Evolutionary conservation across 2,888 invertebrate genomes (phyloP).

Genomic region (Sarcophaga rosellei): DNA sequence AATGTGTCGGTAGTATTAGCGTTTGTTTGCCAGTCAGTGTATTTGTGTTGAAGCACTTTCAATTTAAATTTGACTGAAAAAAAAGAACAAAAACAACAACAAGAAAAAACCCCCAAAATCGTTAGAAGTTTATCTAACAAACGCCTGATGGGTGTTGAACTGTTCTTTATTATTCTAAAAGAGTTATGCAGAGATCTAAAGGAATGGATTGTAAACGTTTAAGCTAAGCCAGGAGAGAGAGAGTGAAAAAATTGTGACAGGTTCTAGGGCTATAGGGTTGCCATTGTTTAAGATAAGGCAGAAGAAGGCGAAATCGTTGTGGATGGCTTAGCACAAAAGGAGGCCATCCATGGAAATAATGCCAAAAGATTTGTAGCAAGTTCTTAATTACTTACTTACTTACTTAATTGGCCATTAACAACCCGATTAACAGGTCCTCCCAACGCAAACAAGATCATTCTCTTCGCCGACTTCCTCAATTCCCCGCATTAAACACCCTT

Average conservation of each 20-base stretch:
- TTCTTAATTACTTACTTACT: no score
- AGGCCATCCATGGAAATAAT: no score
- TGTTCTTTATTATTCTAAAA: slow-evolving; percentile 4
- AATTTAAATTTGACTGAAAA: slow-evolving; percentile 50
- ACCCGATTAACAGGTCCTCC: no score
- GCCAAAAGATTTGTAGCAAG: no score
- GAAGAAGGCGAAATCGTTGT: no score
- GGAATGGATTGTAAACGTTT: background rate
- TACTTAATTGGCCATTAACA: no score
- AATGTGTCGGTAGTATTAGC: background rate
- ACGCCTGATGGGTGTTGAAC: slow-evolving; percentile 35
- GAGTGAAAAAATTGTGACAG: background rate
- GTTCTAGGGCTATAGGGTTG: no score
- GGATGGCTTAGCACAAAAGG: no score
- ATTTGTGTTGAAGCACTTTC: slow-evolving; percentile 35
- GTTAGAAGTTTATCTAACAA: slow-evolving; percentile 50
- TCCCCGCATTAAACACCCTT: no score
- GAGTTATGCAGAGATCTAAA: background rate
- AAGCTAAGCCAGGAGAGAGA: background rate
- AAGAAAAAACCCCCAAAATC: slow-evolving; percentile 26
- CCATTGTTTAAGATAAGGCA: no score
- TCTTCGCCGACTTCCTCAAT: no score
- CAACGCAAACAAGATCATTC: no score
- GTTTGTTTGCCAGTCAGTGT: background rate
- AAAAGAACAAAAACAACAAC: background rate